phyloP scores from a whole-genome alignment of 2,888 invertebrate genomes.

The Megalurothrips usitatus region DNA sequence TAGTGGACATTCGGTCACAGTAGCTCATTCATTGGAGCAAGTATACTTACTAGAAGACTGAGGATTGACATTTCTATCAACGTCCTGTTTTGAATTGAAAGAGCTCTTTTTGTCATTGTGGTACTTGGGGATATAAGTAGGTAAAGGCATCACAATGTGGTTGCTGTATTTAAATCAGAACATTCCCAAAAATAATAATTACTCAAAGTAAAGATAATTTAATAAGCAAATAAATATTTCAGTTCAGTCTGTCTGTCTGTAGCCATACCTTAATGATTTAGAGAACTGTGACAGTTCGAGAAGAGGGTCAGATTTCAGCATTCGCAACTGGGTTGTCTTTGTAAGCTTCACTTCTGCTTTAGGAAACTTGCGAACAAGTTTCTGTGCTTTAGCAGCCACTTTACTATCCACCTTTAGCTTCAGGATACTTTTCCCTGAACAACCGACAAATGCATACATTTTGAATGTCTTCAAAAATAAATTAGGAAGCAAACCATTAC shows the following conservation, averaged over 20 bases:
- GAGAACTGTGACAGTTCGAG: not conserved
- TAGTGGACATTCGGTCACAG: not conserved
- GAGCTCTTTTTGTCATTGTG: not conserved
- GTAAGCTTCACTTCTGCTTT: not conserved
- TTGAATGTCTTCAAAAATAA: not conserved
- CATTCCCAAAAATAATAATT: not conserved
- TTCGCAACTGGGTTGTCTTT: not conserved
- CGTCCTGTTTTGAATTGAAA: not conserved
- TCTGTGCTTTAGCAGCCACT: not conserved
- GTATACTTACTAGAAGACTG: not conserved
- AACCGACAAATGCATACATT: not conserved
- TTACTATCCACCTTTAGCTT: not conserved
- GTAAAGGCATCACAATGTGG: not conserved
- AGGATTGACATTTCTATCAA: not conserved
- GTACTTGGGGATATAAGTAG: not conserved
- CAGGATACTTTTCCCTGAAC: not conserved
- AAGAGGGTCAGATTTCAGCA: constrained; percentile 5
- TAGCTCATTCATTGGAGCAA: not conserved
- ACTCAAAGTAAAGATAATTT: not conserved
- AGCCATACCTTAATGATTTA: not conserved
- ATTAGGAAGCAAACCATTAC: not conserved
- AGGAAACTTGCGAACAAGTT: not conserved
- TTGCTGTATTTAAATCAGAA: not conserved
- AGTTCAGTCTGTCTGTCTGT: not conserved
- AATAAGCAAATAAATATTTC: not conserved